A percentile compares a stretch with the other conserved stretches of the same genome.
phyloP scores from a whole-genome alignment of 2,113 vertebrate genomes.

The Odobenus rosmarus region DNA sequence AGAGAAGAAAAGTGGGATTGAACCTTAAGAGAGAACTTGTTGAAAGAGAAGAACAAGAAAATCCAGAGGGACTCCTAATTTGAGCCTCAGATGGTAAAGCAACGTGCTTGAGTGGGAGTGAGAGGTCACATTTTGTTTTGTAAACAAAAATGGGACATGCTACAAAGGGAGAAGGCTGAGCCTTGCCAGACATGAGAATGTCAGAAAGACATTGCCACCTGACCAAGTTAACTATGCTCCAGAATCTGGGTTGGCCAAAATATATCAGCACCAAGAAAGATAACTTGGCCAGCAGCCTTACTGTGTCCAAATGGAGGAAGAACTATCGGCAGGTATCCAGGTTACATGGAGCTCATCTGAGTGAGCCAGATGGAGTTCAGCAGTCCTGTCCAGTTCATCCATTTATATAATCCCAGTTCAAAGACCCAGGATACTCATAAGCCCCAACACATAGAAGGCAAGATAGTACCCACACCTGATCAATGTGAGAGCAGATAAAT shows the following conservation, averaged over 20 bases:
- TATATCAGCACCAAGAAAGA: neutral
- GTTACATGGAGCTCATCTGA: neutral
- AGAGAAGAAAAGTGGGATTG: neutral
- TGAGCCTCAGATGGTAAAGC: neutral
- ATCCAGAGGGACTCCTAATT: neutral
- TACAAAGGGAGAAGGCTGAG: neutral
- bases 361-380: neutral
- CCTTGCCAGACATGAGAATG: neutral
- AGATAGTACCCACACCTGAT: neutral
- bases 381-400: neutral
- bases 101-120: neutral
- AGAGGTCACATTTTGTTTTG: neutral
- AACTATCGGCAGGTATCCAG: too few relatives aligned
- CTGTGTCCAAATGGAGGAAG: neutral
- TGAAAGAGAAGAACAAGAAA: neutral
- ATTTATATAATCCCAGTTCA: neutral
- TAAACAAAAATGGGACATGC: neutral
- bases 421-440: neutral
- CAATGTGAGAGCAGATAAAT: neutral
- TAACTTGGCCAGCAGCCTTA: neutral
- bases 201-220: neutral
- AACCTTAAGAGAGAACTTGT: neutral
- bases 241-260: neutral
- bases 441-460: neutral
- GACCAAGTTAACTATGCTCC: neutral